Base-by-base conservation (phyloP, 2,113 vertebrate species). In the Cyprinus carpio region DNA sequence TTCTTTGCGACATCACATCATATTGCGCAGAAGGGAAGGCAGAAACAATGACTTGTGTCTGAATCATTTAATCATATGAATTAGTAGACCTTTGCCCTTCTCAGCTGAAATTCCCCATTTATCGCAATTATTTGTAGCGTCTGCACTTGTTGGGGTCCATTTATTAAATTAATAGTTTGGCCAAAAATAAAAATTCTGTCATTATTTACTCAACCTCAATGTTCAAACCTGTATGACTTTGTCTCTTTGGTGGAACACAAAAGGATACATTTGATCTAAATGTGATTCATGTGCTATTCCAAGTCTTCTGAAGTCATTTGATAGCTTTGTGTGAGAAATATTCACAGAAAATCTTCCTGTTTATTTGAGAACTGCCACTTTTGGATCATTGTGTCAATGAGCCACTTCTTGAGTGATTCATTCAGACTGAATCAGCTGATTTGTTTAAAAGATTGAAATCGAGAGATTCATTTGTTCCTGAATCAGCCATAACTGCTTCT, bases 1-100 rank as follows among this genome's bases (percentile, higher is more conserved):
- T 92, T 91, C 90, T 92, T 92, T 90, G 91, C 92, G 90, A 89
- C 92, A 93, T 91, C 91, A 91, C 91, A 85, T 86, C 84, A 95
- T 91, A 54, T 31, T 11, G 92, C 91, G 87, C 91, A 85, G 86
- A 86, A 87, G 90, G 87, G 89, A 93, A 85, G 88, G 87, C 72
- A 88, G 89, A 94, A 94, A 94, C 89, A 84, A 92, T 92, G 89
- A 93, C 90, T 90, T 91, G 92, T 91, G 91, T 89, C 87, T 89
- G 91, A 89, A 91, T 92, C 91, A 89, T 84, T 87, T 92, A 92
- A 95, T 94, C 91, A 40, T 40, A 94, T 93, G 81, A 94, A 94
- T 94, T 91, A 92, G 83, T 90, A 87, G 86, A 90, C 90, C 91
- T 92, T 90, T 60, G 87, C 88, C 87, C 90, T 88, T 86, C 87